phyloP scores from a whole-genome alignment of 1,140 invertebrate genomes.

The Bradysia coprophila region DNA sequence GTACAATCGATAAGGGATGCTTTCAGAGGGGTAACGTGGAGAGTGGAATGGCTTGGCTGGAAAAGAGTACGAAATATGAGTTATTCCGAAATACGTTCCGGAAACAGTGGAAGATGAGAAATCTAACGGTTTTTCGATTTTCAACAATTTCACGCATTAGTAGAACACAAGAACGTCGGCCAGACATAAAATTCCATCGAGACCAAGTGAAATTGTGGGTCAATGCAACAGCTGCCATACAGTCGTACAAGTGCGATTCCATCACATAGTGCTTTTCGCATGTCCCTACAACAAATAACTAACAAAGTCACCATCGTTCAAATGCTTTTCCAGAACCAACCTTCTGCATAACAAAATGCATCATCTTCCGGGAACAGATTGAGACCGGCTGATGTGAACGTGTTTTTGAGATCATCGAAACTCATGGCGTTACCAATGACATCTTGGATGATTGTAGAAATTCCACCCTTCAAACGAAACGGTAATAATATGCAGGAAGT shows the following conservation, averaged over 20 bases:
- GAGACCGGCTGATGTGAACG: slow-evolving; percentile 34
- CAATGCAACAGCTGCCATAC: slow-evolving; percentile 58
- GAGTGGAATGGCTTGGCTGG: slow-evolving; percentile 31
- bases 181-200: slow-evolving; percentile 58
- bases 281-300: slow-evolving; percentile 20
- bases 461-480: slow-evolving; percentile 13
- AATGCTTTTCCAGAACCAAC: slow-evolving; percentile 7
- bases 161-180: slow-evolving; percentile 45
- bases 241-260: slow-evolving; percentile 63
- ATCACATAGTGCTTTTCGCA: slow-evolving; percentile 52
- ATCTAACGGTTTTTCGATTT: slow-evolving; percentile 30
- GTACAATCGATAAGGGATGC: slow-evolving; percentile 43
- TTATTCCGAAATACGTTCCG: slow-evolving; percentile 12
- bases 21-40: slow-evolving; percentile 40
- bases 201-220: slow-evolving; percentile 76
- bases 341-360: slow-evolving; percentile 62
- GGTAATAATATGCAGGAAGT: background rate
- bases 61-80: slow-evolving; percentile 12
- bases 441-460: slow-evolving; percentile 14
- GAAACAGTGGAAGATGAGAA: background rate
- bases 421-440: slow-evolving; percentile 19
- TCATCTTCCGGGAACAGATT: slow-evolving; percentile 81
- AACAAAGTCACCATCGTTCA: background rate
- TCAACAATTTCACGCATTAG: slow-evolving; percentile 51
- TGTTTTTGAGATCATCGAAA: slow-evolving; percentile 15